phyloP scores from a whole-genome alignment of 2,888 invertebrate species.

The Mimachlamys varia region DNA sequence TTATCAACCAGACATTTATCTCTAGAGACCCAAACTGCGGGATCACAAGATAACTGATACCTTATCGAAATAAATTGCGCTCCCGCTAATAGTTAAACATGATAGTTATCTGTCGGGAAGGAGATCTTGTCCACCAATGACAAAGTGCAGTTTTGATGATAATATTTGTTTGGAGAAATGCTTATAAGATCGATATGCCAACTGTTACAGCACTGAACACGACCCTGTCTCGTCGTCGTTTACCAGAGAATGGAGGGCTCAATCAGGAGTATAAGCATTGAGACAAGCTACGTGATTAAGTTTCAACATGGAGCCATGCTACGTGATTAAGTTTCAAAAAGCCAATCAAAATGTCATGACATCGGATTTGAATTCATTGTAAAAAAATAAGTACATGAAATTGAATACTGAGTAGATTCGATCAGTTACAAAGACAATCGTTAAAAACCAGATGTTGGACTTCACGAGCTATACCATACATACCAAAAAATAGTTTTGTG shows the following conservation, averaged over 20 bases:
- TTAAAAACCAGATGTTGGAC: neutral
- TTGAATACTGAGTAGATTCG: neutral
- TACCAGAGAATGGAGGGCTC: neutral
- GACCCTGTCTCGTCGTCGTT: neutral
- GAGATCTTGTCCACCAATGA: neutral
- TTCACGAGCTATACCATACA: neutral
- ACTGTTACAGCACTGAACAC: neutral
- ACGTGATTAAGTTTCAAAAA: neutral
- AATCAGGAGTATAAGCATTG: neutral
- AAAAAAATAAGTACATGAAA: neutral
- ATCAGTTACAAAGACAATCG: neutral
- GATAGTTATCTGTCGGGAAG: neutral
- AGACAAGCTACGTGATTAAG: neutral
- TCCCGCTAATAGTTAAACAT: neutral
- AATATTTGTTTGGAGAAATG: neutral
- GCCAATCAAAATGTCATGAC: neutral
- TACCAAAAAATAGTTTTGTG: neutral
- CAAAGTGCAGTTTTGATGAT: neutral
- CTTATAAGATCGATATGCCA: neutral
- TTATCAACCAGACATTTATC: too few species aligned
- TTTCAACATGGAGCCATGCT: neutral
- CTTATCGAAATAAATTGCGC: neutral
- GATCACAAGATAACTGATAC: too few species aligned
- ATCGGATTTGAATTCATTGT: neutral
- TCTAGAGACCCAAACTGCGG: too few species aligned